Evolutionary conservation across 2,888 invertebrate genomes (phyloP).

Genomic region (Orthosia gothica): DNA sequence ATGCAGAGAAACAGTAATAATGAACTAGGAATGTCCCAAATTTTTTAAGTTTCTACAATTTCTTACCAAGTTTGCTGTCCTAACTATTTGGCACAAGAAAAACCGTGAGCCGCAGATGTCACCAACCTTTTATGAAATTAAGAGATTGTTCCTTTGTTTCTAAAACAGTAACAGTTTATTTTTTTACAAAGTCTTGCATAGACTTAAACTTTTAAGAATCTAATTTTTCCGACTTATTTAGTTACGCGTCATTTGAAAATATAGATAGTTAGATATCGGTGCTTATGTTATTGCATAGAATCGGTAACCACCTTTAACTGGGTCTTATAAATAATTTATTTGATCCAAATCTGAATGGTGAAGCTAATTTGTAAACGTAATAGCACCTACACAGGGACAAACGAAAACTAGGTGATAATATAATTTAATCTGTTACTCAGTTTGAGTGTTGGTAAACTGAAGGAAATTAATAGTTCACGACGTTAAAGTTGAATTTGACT

Average conservation of each 20-base stretch:
- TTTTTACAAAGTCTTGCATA: too few relatives aligned
- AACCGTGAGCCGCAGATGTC: too few relatives aligned
- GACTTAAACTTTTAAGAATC: background rate
- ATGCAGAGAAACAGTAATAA: too few relatives aligned
- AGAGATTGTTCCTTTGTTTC: background rate
- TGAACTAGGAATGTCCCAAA: too few relatives aligned
- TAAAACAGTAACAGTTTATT: background rate
- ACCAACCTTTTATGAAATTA: too few relatives aligned
- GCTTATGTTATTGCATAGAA: background rate
- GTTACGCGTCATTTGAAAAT: background rate
- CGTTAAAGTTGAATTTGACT: background rate
- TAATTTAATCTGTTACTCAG: conserved; percentile 17
- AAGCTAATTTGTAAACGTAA: conserved; percentile 53
- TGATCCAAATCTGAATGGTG: conserved; percentile 47
- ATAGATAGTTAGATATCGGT: background rate
- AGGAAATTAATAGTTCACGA: background rate
- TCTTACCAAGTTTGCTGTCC: too few relatives aligned
- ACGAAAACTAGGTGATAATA: conserved; percentile 12
- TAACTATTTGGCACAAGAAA: too few relatives aligned
- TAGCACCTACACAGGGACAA: conserved; percentile 38
- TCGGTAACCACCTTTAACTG: conserved; percentile 25
- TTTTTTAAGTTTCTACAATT: too few relatives aligned
- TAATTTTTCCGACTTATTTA: background rate
- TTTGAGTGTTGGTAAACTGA: conserved; percentile 4
- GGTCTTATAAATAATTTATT: conserved; percentile 53